phyloP scores from a whole-genome alignment of 2,888 invertebrate genomes.

The Hylaea fasciaria region DNA sequence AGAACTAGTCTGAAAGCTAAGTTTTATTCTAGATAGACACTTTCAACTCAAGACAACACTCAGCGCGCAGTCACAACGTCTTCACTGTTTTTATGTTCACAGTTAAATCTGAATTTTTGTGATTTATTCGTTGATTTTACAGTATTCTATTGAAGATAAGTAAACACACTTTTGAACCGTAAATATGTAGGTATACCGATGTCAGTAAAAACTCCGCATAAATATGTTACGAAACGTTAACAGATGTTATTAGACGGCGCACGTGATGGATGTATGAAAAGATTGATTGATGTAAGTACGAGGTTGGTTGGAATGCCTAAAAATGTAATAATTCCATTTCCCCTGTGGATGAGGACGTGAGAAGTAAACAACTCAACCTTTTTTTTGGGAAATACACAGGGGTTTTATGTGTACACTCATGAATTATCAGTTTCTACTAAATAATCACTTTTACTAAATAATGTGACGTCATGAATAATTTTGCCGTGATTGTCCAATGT shows the following conservation, averaged over 20 bases:
- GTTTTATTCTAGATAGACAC: constrained; percentile 16
- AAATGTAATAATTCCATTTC: constrained; percentile 30
- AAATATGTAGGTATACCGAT: constrained; percentile 1
- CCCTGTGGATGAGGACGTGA: constrained; percentile 17
- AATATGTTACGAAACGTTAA: constrained; percentile 29
- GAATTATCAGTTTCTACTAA: too few species aligned
- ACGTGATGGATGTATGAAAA: constrained; percentile 43
- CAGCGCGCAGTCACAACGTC: constrained; percentile 9
- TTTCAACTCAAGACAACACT: constrained; percentile 19
- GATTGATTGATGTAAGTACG: constrained; percentile 42
- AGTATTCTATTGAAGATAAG: too few species aligned
- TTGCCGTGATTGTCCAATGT: too few species aligned
- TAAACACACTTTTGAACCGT: background rate
- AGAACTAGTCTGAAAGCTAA: constrained; percentile 19
- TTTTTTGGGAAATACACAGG: background rate
- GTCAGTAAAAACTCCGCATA: constrained; percentile 16
- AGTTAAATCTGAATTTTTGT: background rate
- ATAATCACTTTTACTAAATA: too few species aligned
- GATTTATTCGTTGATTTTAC: too few species aligned
- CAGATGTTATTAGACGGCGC: constrained; percentile 38
- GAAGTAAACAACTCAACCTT: constrained; percentile 7
- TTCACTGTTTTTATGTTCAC: background rate
- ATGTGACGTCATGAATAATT: too few species aligned
- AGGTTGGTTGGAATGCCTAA: constrained; percentile 29
- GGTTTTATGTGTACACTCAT: too few species aligned